Percentiles rank a stretch among this genome's conserved stretches.
These are phyloP conservation scores for Leucania comma DNA, from an alignment of 2,888 invertebrate species.

Conservation along the genomic window DNA sequence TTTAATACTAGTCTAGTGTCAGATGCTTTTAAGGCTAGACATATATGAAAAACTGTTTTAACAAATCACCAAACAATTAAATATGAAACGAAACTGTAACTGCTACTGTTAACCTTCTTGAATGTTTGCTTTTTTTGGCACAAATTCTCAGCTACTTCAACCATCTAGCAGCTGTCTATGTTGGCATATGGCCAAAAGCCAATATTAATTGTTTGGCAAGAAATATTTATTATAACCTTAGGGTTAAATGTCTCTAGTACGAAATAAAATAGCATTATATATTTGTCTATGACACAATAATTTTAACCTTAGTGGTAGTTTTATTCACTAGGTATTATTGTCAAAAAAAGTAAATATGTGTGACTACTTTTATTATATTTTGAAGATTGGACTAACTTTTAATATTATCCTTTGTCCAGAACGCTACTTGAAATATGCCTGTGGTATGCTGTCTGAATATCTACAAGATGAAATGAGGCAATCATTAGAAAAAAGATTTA, in stretches of 20 bases:
- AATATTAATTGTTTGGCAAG: not conserved
- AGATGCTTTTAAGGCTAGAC: too few relatives aligned
- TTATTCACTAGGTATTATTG: too few relatives aligned
- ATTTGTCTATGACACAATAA: not conserved
- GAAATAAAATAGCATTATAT: not conserved
- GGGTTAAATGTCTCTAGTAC: not conserved
- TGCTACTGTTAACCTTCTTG: not conserved
- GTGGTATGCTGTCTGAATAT: slow-evolving; percentile 95
- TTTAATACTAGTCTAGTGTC: too few relatives aligned
- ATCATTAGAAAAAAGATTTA: slow-evolving; percentile 92
- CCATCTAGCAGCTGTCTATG: not conserved
- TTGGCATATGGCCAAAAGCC: not conserved
- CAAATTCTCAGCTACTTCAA: not conserved
- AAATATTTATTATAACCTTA: not conserved
- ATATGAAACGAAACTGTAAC: not conserved
- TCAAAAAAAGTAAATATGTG: too few relatives aligned
- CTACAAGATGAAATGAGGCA: slow-evolving; percentile 92
- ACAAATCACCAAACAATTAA: too few relatives aligned
- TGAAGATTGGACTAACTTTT: not conserved
- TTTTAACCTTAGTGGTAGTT: too few relatives aligned
- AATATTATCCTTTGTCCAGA: slow-evolving; percentile 81
- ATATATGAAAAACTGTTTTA: too few relatives aligned
- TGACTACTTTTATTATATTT: too few relatives aligned
- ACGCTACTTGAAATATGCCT: slow-evolving; percentile 93
- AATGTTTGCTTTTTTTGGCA: not conserved